Evolutionary conservation across 2,888 invertebrate genomes (phyloP).

Genomic region (Digitonthophagus gazella): DNA sequence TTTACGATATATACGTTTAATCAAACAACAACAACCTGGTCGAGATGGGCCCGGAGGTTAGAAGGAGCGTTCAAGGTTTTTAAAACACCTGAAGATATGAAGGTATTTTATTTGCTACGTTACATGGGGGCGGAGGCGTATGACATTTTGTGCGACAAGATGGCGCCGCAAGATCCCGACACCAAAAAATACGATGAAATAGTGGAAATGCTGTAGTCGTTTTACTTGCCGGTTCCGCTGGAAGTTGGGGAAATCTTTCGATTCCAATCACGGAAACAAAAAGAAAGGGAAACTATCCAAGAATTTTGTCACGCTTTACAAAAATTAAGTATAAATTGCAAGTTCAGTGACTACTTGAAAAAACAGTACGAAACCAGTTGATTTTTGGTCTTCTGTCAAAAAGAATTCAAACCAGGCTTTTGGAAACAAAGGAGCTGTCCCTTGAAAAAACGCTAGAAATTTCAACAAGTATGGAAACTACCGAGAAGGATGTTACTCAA

Average conservation of each 20-base stretch:
- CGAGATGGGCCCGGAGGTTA: constrained; percentile 11
- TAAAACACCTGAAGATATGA: constrained; percentile 5
- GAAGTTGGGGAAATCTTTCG: constrained; percentile 34
- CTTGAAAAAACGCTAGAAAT: constrained; percentile 33
- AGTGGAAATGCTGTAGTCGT: constrained; percentile 2
- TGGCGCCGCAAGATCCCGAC: constrained; percentile 19
- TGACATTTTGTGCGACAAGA: constrained; percentile 24
- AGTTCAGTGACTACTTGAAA: constrained; percentile 34
- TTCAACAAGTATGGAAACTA: constrained; percentile 35
- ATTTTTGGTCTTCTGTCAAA: constrained; percentile 34
- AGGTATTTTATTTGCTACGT: constrained; percentile 14
- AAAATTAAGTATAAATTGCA: constrained; percentile 31
- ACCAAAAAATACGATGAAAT: constrained; percentile 6
- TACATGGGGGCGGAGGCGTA: constrained; percentile 21
- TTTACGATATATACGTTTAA: constrained; percentile 10
- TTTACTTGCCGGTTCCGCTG: constrained; percentile 29
- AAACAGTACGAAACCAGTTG: constrained; percentile 36
- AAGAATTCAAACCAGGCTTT: constrained; percentile 35
- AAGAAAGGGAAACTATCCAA: constrained; percentile 29
- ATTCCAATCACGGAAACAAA: constrained; percentile 34
- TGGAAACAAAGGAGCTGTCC: constrained; percentile 34
- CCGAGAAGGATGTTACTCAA: constrained; percentile 33
- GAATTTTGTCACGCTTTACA: constrained; percentile 32
- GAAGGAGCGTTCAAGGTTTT: constrained; percentile 23
- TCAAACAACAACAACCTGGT: neutral